Evolutionary conservation across 23 tunicate species (phyloP), one percentile per base, ranked within the genome.

Genomic region (Pegea sp.): DNA sequence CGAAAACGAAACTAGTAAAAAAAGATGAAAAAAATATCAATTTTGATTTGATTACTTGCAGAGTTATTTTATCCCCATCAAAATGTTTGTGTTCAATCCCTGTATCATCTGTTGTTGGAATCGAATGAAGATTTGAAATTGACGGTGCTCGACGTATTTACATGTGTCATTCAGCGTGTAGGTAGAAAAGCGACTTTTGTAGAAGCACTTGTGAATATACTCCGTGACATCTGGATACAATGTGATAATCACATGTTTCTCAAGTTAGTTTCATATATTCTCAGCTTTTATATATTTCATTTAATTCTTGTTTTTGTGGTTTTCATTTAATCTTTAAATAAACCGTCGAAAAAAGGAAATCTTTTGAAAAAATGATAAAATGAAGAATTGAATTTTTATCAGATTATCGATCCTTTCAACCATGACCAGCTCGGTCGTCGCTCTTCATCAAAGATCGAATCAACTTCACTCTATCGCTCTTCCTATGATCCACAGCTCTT

Each of bases 121-220:
- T 48, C 70, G 30, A 58, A 53, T 46, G 68, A 77, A 30, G 95
- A 84, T 48, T 28, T 77, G 1, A 73, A 73, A 30, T 73, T 84
- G 95, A 62, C 76, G 38, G 71, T 74, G 30, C 63, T 84, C 27
- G 66, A 68, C 58, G 95, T 84, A 0, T 28, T 84, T 27, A 67
- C 69, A 42, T 84, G 59, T 32, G 65, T 84, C 6, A 73, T 84
- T 7, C 84, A 84, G 46, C 34, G 84, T 31, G 31, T 84, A 1
- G 76, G 76, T 2, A 26, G 53, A 0, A 52, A 29, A 7, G 84
- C 74, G 13, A 38, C 46, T 16, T 38, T 38, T 38, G 16, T 38
- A 11, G 46, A 38, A 38, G 16, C 11, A 16, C 46, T 38, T 16
- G 46, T 38, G 46, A 11, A 38, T 8, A 16, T 38, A 38, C 46